Conservation (phyloP, 1,140 invertebrate species). For the Drosophila kanapiae region DNA sequence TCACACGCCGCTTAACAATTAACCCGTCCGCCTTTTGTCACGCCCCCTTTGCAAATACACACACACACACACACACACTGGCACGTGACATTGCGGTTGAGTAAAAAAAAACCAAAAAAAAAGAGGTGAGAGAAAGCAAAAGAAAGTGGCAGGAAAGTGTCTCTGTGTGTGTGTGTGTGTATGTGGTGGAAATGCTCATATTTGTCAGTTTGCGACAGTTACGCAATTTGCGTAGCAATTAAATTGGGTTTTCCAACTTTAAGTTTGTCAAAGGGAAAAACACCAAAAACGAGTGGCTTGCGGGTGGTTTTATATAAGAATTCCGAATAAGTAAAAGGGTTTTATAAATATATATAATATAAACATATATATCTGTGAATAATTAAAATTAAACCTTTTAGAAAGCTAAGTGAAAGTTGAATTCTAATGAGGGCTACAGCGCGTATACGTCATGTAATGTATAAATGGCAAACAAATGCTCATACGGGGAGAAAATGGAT, state of each 20-base stretch:
- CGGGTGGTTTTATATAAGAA: neutral
- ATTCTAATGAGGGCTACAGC: too few species aligned
- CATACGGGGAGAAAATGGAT: too few species aligned
- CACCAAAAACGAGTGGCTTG: neutral
- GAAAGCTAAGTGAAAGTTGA: neutral
- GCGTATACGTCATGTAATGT: too few species aligned
- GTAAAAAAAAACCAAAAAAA: conserved; percentile 19
- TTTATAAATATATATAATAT: neutral
- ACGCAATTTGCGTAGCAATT: conserved; percentile 33
- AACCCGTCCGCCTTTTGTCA: conserved; percentile 46
- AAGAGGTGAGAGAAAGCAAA: conserved; percentile 21
- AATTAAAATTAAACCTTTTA: too few species aligned
- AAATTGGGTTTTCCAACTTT: conserved; percentile 19
- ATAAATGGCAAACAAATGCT: too few species aligned
- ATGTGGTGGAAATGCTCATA: conserved; percentile 12
- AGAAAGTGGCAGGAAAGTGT: conserved; percentile 10
- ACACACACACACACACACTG: conserved; percentile 21
- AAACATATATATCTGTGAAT: neutral
- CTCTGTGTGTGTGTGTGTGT: neutral
- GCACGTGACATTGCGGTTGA: conserved; percentile 40
- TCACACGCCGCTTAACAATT: conserved; percentile 75
- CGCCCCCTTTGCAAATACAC: conserved; percentile 27
- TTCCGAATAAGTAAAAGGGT: too few species aligned
- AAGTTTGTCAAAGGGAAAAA: conserved; percentile 3
- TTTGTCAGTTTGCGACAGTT: conserved; percentile 25